phyloP scores from a whole-genome alignment of 1,140 invertebrate species.

The Bombus waltoni region DNA sequence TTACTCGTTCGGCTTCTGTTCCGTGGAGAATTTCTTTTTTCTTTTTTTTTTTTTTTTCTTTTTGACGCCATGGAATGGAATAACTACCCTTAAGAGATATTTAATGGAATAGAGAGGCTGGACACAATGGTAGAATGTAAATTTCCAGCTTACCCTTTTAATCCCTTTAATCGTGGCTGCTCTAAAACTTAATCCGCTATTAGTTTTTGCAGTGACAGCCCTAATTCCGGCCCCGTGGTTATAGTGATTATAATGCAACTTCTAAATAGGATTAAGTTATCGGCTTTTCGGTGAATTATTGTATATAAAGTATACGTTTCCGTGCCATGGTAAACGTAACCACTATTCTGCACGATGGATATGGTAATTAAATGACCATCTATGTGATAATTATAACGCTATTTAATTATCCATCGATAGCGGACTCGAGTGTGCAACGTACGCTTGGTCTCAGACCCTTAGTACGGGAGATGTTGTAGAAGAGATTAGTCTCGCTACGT shows the following conservation, averaged over 20 bases:
- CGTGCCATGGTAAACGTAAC: neutral
- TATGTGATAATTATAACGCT: neutral
- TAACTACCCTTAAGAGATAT: neutral
- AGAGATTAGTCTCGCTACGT: neutral
- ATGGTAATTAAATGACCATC: neutral
- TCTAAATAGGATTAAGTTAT: constrained; percentile 67
- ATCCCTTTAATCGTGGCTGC: constrained; percentile 62
- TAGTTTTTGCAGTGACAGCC: constrained; percentile 72
- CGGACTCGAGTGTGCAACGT: neutral
- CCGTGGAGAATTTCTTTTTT: too few species aligned
- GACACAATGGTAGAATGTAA: constrained; percentile 52
- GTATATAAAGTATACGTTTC: constrained; percentile 11
- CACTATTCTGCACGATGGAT: neutral
- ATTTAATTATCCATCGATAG: neutral
- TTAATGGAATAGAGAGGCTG: constrained; percentile 23
- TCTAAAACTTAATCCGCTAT: constrained; percentile 70
- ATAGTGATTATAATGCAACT: constrained; percentile 68
- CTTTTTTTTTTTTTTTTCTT: neutral
- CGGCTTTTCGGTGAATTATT: constrained; percentile 69
- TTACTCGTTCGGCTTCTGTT: too few species aligned
- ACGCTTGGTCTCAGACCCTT: neutral
- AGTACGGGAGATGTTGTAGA: neutral
- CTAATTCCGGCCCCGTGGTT: constrained; percentile 62
- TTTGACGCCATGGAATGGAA: neutral
- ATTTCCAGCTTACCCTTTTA: constrained; percentile 63